Base-by-base conservation (phyloP, 2,797 vertebrate genomes). In the Danio jaintianensis region DNA sequence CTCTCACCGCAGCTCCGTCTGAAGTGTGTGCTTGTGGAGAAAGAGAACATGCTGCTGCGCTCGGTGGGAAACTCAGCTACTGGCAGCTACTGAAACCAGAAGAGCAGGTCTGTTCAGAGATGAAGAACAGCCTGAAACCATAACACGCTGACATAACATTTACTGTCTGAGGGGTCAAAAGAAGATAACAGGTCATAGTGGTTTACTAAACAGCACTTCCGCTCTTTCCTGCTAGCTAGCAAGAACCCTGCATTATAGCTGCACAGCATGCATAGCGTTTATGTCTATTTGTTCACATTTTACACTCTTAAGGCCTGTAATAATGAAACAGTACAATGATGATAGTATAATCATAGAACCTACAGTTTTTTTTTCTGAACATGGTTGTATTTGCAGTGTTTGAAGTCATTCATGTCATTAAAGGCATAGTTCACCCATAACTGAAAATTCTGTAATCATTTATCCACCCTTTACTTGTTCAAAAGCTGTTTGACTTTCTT, bases 81-180 rank as follows among this genome's bases (percentile, higher is more conserved):
- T 66, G 76, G 62, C 76, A 68, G 64, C 79, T 84, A 86, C 89
- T 85, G 81, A 83, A 88, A 86, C 59, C 48, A 43, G 73, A 20
- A 76, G 62, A 58, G 43, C 38, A 59, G 18, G 47, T 29, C n/a
- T 16, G 4, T 52, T 59, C 45, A 61, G 15, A 79, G 20, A 13
- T 12, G 36, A 58, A 78, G 42, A 61, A 69, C 29, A 59, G 43
- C 22, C 7, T 15, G 52, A 78, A 67, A 78, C 52, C 52, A 56
- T n/a, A 76, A 29, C 56, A 50, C 47, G 52, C 29, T 50, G 43
- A 38, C 47, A 63, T 45, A 36, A 16, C 43, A 5, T 67, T 56
- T 55, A 15, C 9, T 20, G 56, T 67, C 20, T 8, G 13, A 67
- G 52, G 40, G 15, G 50, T 55, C 29, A 55, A 76, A 66, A 38